Conservation (phyloP, 2,113 vertebrate genomes). For the rat (Rattus norvegicus) region DNA sequence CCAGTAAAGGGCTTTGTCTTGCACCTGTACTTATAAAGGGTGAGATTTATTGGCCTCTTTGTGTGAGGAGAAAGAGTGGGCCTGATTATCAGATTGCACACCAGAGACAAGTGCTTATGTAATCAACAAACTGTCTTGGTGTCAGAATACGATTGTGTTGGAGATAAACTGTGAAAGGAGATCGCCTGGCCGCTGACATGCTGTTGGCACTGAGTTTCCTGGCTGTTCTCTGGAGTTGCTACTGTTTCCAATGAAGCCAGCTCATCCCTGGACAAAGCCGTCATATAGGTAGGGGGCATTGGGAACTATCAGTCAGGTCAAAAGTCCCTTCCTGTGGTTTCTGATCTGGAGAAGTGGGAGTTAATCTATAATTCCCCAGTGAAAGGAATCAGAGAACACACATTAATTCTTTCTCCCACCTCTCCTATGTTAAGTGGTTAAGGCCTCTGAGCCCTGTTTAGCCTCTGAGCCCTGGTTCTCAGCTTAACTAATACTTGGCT, state of each 20-base stretch:
- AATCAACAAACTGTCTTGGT: constrained; percentile 87
- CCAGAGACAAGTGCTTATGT: constrained; percentile 87
- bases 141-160: constrained; percentile 85
- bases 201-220: constrained; percentile 64
- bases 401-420: constrained; percentile 78
- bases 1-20: constrained; percentile 87
- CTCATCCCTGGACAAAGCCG: constrained; percentile 63
- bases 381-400: constrained; percentile 72
- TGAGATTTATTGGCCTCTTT: constrained; percentile 90
- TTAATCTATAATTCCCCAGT: constrained; percentile 81
- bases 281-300: constrained; percentile 35
- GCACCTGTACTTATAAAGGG: constrained; percentile 85
- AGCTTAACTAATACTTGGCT: constrained; percentile 78
- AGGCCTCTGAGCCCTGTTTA: constrained; percentile 81
- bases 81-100: constrained; percentile 89
- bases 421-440: constrained; percentile 79
- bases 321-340: constrained; percentile 66
- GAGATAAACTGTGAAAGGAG: constrained; percentile 86
- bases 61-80: constrained; percentile 86
- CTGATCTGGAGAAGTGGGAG: constrained; percentile 71
- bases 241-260: constrained; percentile 55
- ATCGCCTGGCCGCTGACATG: constrained; percentile 88
- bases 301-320: constrained; percentile 69
- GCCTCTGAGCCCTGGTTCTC: constrained; percentile 77
- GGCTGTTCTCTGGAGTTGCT: constrained; percentile 64